Conservation (phyloP, 2,113 vertebrate species). For the Seriola dumerili region DNA sequence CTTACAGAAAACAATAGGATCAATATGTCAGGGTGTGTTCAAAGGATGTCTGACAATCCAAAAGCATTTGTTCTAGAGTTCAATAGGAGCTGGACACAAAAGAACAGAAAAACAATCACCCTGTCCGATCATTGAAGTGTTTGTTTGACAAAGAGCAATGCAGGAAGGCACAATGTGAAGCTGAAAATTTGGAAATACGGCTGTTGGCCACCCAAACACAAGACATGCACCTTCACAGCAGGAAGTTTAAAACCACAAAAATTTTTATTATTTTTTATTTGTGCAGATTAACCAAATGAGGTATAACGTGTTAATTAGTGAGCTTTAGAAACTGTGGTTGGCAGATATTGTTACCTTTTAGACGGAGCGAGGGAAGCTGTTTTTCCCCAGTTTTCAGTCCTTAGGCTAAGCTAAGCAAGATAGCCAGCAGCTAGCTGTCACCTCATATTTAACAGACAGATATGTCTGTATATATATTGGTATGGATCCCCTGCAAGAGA, state of each 20-base stretch:
- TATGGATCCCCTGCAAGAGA: slow-evolving; percentile 1
- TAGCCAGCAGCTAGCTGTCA: background rate
- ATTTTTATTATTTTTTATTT: too few relatives aligned
- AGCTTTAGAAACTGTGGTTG: background rate
- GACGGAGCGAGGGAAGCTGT: background rate
- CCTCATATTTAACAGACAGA: background rate
- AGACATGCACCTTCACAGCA: background rate
- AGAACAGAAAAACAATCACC: slow-evolving; percentile 40
- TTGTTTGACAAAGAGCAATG: background rate
- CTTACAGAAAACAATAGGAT: slow-evolving; percentile 66
- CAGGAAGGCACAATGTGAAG: background rate
- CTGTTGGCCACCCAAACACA: background rate
- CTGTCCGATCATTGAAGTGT: slow-evolving; percentile 4
- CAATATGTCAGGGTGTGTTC: slow-evolving; percentile 67
- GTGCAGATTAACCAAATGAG: too few relatives aligned
- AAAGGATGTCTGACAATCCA: slow-evolving; percentile 62
- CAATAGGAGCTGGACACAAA: slow-evolving; percentile 32
- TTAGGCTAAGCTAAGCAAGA: background rate
- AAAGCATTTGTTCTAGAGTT: slow-evolving; percentile 43
- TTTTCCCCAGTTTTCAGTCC: too few relatives aligned
- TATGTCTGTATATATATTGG: background rate
- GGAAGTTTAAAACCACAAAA: background rate
- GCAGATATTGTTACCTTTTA: background rate
- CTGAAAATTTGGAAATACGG: background rate
- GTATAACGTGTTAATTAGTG: background rate